Conservation (phyloP, 2,113 vertebrate species). For the Pica pica region DNA sequence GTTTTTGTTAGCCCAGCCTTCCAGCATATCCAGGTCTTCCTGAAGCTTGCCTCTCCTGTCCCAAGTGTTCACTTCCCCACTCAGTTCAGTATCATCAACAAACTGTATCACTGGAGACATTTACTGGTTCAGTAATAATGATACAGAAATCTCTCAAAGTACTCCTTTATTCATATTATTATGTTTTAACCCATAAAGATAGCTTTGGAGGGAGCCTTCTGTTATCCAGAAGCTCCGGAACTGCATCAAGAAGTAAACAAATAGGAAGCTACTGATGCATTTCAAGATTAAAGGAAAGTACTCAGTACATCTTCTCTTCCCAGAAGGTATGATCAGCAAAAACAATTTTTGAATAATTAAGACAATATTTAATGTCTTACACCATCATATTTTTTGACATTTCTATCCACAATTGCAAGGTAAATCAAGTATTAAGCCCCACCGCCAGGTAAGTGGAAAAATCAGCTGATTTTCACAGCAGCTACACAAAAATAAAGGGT, state of each 20-base stretch:
- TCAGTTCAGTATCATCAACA: neutral
- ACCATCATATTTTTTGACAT: neutral
- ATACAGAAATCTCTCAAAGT: neutral
- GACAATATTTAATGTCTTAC: neutral
- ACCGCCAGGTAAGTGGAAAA: neutral
- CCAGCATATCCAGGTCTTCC: neutral
- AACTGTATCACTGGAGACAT: neutral
- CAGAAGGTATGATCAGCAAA: neutral
- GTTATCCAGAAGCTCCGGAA: neutral
- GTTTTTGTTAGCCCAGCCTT: neutral
- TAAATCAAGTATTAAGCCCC: neutral
- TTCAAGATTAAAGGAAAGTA: neutral
- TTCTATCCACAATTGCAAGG: neutral
- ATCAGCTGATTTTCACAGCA: neutral
- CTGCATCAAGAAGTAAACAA: neutral
- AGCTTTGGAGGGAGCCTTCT: neutral
- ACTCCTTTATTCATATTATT: neutral
- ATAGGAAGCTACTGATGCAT: neutral
- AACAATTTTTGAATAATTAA: neutral
- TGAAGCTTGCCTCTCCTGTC: neutral
- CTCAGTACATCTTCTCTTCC: neutral
- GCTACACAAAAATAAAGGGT: neutral
- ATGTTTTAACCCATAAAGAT: neutral
- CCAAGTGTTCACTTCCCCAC: neutral
- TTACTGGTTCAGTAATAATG: neutral